Evolutionary conservation across 2,113 vertebrate genomes (phyloP).

Genomic region (Scortum barcoo): DNA sequence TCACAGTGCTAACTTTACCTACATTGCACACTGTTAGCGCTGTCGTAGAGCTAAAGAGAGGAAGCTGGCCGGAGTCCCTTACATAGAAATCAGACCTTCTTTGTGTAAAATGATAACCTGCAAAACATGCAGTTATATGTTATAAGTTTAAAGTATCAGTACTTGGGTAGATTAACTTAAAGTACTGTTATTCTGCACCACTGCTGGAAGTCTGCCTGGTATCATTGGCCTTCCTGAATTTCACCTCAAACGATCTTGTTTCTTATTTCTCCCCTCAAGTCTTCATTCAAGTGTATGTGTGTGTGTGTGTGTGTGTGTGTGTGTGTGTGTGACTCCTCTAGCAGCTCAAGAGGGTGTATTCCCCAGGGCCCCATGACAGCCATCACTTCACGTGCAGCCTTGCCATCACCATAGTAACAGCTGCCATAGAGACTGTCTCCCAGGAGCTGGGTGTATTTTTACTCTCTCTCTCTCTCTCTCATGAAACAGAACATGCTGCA

Average conservation of each 20-base stretch:
- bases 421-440: constrained; percentile 81
- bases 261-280: constrained; percentile 8
- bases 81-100: too few species aligned
- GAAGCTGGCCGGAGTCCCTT: too few species aligned
- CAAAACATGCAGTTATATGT: too few species aligned
- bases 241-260: constrained; percentile 18
- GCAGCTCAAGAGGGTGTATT: constrained; percentile 65
- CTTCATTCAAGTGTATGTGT: constrained; percentile 28
- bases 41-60: too few species aligned
- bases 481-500: constrained; percentile 78
- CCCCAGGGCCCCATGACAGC: constrained; percentile 59
- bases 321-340: constrained; percentile 23
- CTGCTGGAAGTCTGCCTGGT: background rate
- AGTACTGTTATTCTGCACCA: background rate
- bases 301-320: constrained; percentile 20
- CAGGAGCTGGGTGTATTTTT: constrained; percentile 80
- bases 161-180: background rate
- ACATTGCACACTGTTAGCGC: too few species aligned
- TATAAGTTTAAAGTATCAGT: too few species aligned
- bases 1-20: too few species aligned
- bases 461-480: constrained; percentile 53
- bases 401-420: constrained; percentile 74
- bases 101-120: background rate
- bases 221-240: background rate
- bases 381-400: constrained; percentile 74